Evolutionary conservation across 2,888 invertebrate species (phyloP), one percentile per base, ranked within the genome.

Genomic region (Rhingia campestris): DNA sequence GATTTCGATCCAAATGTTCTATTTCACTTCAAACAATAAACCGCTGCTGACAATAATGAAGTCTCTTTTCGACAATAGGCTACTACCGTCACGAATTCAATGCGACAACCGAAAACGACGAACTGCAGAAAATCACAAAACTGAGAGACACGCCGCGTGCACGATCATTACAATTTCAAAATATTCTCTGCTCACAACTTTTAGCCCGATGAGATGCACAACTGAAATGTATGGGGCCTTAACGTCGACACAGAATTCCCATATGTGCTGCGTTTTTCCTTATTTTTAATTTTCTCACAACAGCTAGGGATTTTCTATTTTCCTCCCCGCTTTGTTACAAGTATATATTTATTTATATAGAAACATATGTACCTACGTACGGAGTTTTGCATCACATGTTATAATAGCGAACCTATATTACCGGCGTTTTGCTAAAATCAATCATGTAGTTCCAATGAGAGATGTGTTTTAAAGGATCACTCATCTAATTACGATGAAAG

Each of bases 261-360:
- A 64, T 39, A 64, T 41, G 64, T 3, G 39, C 39, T 45, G 32
- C 4, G 12, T 43, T 22, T 51, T 51, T 39, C 39, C 39, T 51
- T 63, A 63, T 63, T 49, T 63, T 64, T 64, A 64, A 22, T 22
- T 39, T 32, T 12, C 39, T 39, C 12, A 6, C 32, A 6, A 30
- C 51, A 37, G 30, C 51, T 64, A 51, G 37, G 51, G 37, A 64
- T 51, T 51, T 64, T 51, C 54, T 67, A 43, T 43, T 54, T 43
- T 43, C 35, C 33, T 43, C 33, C 14, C 9, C 22, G 43, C 30
- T 35, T 33, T 61, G 10, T 30, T 63, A 49, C 45, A 45, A 47
- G 6, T 10, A 33, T 12, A 35, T 10, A 22, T 14, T 10, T 10
- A 14, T 6, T 3, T 33, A 33, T 14, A 14, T 6, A 5, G 33